Percentiles rank a stretch among this genome's conserved stretches.
Evolutionary conservation across 2,888 invertebrate genomes (phyloP).

Genomic region (Sinhomidia bicolor): DNA sequence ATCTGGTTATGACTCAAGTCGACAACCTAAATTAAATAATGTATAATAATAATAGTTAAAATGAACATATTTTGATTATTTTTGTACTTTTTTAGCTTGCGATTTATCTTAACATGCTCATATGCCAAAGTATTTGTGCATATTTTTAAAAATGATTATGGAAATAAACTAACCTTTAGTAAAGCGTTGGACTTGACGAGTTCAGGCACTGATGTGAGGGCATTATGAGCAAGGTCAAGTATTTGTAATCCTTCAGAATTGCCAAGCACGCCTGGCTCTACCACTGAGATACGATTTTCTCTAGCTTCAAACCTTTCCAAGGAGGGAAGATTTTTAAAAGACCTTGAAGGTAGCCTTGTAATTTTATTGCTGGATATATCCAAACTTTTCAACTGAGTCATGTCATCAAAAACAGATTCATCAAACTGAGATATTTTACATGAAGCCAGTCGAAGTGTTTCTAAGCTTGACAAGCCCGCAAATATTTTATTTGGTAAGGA

Average conservation of each 20-base stretch:
- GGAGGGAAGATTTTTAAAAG: slow-evolving; percentile 85
- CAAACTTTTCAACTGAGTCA: slow-evolving; percentile 87
- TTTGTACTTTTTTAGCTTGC: too few species aligned
- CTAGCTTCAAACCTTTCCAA: slow-evolving; percentile 88
- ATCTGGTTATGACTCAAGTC: slow-evolving; percentile 91
- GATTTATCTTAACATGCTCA: too few species aligned
- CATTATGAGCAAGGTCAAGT: slow-evolving; percentile 90
- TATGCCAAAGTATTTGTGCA: too few species aligned
- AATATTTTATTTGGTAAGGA: slow-evolving; percentile 75
- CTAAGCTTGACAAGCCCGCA: slow-evolving; percentile 75
- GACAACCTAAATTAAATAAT: too few species aligned
- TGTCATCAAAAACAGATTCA: slow-evolving; percentile 87
- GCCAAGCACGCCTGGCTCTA: slow-evolving; percentile 86
- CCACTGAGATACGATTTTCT: slow-evolving; percentile 88
- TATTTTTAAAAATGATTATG: too few species aligned
- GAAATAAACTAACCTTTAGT: slow-evolving; percentile 86
- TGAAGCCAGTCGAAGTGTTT: slow-evolving; percentile 86
- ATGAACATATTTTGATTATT: too few species aligned
- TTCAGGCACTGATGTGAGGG: slow-evolving; percentile 87
- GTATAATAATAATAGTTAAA: too few species aligned
- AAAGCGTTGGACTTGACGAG: slow-evolving; percentile 87
- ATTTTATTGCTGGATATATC: slow-evolving; percentile 90
- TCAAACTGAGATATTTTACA: slow-evolving; percentile 89
- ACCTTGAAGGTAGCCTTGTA: slow-evolving; percentile 85
- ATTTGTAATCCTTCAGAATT: slow-evolving; percentile 87